phyloP scores from a whole-genome alignment of 2,888 invertebrate species.

The Folsomia candida region DNA sequence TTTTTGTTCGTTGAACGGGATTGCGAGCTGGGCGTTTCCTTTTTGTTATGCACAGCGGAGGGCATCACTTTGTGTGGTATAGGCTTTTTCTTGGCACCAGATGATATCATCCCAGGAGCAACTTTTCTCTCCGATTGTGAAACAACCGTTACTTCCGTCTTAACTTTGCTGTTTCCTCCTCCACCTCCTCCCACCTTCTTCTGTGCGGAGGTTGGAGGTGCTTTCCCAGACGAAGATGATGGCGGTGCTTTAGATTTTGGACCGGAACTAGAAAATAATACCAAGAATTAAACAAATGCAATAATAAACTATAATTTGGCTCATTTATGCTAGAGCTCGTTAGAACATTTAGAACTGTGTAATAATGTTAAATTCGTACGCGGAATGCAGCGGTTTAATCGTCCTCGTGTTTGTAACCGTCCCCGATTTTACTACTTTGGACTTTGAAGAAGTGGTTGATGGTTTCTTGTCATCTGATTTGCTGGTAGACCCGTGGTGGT shows the following conservation, averaged over 20 bases:
- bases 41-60: not conserved
- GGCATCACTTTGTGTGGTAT: not conserved
- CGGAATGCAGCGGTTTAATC: slow-evolving; percentile 1
- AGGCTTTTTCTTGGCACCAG: not conserved
- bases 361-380: not conserved
- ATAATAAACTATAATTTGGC: too few relatives aligned
- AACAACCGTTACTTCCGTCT: not conserved
- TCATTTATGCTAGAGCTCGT: too few relatives aligned
- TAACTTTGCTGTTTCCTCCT: too few relatives aligned
- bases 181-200: not conserved
- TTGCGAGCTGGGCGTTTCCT: not conserved
- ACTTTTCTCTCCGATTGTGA: not conserved
- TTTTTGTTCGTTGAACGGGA: not conserved
- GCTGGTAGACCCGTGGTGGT: not conserved
- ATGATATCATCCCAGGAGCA: too few relatives aligned
- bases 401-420: slow-evolving; percentile 12
- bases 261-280: not conserved
- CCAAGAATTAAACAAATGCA: too few relatives aligned
- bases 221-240: not conserved
- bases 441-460: not conserved
- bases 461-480: not conserved
- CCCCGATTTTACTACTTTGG: slow-evolving; percentile 12
- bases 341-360: not conserved
- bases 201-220: not conserved
- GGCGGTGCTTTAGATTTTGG: not conserved